Base-by-base conservation (phyloP, 2,113 vertebrate genomes). In the Macrotis lagotis region DNA sequence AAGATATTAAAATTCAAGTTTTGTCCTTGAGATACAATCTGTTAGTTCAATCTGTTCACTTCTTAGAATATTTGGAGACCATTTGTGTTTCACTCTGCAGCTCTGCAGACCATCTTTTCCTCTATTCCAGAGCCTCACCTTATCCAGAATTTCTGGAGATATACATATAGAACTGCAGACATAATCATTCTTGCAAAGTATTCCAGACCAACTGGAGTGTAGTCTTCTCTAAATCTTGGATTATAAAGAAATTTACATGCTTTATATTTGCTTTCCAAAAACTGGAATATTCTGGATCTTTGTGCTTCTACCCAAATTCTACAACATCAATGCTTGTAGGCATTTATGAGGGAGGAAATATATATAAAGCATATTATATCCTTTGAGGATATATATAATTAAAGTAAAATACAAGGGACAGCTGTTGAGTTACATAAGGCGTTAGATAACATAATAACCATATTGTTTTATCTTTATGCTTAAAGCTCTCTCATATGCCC, bases 11-110 rank as follows among this genome's bases (percentile, higher is more conserved):
- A 95, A 97, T 95, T 94, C 90, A 94, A 59, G 52, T 51, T 95
- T 96, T 97, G 96, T 97, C 97, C 96, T 97, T 98, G 97, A 97
- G 94, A 96, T 59, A 66, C 97, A 97, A 88, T 97, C 94, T 98
- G 97, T 95, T 96, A 96, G 91, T 94, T 95, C 97, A 97, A 92
- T 97, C 96, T 97, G 97, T 97, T 97, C 94, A 92, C 91, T 95
- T 91, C 95, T 94, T 89, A 50, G 94, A 93, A 48, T 93, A 92
- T 96, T 94, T 95, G 94, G 93, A 93, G 95, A 74, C 44, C 88
- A 95, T 96, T 96, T 97, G 88, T 90, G 94, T 96, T 88, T 97
- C 94, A 89, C 83, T 51, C 83, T 96, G 96, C 94, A 96, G 95
- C 92, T 97, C n/a, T 96, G 53, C 89, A 95, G 95, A 92, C 50